phyloP scores from a whole-genome alignment of 2,797 vertebrate species.

The Antennarius maculatus region DNA sequence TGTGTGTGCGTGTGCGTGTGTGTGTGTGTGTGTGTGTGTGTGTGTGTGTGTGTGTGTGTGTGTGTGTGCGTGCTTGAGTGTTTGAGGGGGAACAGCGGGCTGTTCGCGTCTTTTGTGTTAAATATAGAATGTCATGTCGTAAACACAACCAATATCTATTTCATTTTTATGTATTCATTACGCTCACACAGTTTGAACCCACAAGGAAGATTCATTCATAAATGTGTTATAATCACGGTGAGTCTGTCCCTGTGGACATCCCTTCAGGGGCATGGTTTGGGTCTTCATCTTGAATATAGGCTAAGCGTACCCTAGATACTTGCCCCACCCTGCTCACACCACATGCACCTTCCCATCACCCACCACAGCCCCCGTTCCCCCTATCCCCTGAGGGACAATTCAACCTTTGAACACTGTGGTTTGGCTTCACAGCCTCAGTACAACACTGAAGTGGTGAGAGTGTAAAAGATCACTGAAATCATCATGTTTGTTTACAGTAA shows the following conservation, averaged over 20 bases:
- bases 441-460: slow-evolving; percentile 4
- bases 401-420: slow-evolving; percentile 38
- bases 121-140: slow-evolving; percentile 13
- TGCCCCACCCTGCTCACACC: slow-evolving; percentile 40
- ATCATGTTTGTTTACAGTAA: slow-evolving; percentile 42
- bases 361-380: slow-evolving; percentile 8
- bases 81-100: background rate
- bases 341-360: slow-evolving; percentile 29
- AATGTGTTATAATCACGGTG: slow-evolving; percentile 35
- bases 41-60: background rate
- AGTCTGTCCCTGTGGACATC: slow-evolving; percentile 38
- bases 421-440: slow-evolving; percentile 30
- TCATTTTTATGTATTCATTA: slow-evolving; percentile 13
- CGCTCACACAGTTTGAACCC: slow-evolving; percentile 6
- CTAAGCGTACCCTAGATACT: slow-evolving; percentile 57
- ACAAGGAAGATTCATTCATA: slow-evolving; percentile 33
- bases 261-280: slow-evolving; percentile 45
- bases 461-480: slow-evolving; percentile 18
- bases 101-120: slow-evolving; percentile 43
- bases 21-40: slow-evolving; percentile 20
- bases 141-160: slow-evolving; percentile 23
- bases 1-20: background rate
- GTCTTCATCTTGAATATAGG: slow-evolving; percentile 42
- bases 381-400: slow-evolving; percentile 40
- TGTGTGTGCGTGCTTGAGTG: background rate